phyloP scores from a whole-genome alignment of 2,888 invertebrate genomes.

The Hyposoter dolosus region DNA sequence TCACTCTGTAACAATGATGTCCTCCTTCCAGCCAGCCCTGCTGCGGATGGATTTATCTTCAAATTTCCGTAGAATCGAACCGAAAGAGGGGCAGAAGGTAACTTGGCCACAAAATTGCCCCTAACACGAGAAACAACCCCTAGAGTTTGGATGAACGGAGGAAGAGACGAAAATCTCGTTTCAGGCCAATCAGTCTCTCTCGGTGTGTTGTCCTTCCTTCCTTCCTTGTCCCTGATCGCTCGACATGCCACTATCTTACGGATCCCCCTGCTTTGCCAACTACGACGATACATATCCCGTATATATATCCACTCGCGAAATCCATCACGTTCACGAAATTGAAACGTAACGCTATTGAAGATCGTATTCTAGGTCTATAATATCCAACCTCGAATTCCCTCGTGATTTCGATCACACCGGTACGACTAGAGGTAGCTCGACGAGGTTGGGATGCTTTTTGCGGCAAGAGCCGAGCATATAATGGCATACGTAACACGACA shows the following conservation, averaged over 20 bases:
- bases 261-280: constrained; percentile 29
- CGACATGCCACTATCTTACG: constrained; percentile 36
- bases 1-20: constrained; percentile 4
- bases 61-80: constrained; percentile 19
- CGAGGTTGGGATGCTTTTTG: background rate
- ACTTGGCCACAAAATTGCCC: constrained; percentile 34
- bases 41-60: constrained; percentile 3
- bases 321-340: constrained; percentile 78
- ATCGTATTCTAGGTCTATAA: constrained; percentile 52
- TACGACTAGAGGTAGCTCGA: background rate
- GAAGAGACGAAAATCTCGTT: constrained; percentile 69
- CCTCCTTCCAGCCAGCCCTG: background rate
- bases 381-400: constrained; percentile 28
- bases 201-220: constrained; percentile 58
- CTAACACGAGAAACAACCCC: constrained; percentile 33
- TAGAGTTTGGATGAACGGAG: constrained; percentile 43
- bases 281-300: constrained; percentile 50
- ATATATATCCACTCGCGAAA: constrained; percentile 67
- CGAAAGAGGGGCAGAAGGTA: constrained; percentile 39
- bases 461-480: background rate
- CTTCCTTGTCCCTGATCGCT: constrained; percentile 33
- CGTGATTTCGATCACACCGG: constrained; percentile 38
- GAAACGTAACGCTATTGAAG: constrained; percentile 77
- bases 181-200: constrained; percentile 69
- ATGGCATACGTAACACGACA: background rate